Evolutionary conservation across 2,888 invertebrate genomes (phyloP).

Genomic region (Thera britannica): DNA sequence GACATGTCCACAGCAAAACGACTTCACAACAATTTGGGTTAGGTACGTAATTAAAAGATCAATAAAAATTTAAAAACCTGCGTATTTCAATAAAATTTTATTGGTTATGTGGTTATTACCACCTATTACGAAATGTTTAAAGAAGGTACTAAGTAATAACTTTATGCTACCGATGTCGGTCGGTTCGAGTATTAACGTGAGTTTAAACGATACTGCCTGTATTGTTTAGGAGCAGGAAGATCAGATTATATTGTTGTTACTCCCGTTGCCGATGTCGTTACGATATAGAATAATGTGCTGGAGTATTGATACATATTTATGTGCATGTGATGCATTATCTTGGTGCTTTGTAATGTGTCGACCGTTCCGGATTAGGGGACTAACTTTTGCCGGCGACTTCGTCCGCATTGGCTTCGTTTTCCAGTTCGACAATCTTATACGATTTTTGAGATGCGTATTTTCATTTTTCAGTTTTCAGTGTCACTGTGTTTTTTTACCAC

Average conservation of each 20-base stretch:
- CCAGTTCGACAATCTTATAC: neutral
- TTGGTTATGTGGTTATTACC: neutral
- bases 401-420: neutral
- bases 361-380: neutral
- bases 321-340: neutral
- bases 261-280: constrained; percentile 29
- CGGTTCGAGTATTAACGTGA: constrained; percentile 7
- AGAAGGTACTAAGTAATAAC: neutral
- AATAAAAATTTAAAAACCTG: no score
- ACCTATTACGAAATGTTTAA: constrained; percentile 24
- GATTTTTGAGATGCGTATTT: neutral
- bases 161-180: neutral
- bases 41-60: neutral
- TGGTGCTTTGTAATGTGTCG: neutral
- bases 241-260: constrained; percentile 25
- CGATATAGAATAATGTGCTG: constrained; percentile 19
- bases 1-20: constrained; percentile 14
- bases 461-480: neutral
- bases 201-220: constrained; percentile 18
- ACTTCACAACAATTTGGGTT: constrained; percentile 20
- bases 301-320: constrained; percentile 19
- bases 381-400: neutral
- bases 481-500: neutral
- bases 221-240: constrained; percentile 29
- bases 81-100: no score